Percentiles rank a stretch among this genome's conserved stretches.
These are phyloP conservation scores for Apolygus lucorum DNA, from an alignment of 1,140 invertebrate genomes.

Conservation along the genomic window DNA sequence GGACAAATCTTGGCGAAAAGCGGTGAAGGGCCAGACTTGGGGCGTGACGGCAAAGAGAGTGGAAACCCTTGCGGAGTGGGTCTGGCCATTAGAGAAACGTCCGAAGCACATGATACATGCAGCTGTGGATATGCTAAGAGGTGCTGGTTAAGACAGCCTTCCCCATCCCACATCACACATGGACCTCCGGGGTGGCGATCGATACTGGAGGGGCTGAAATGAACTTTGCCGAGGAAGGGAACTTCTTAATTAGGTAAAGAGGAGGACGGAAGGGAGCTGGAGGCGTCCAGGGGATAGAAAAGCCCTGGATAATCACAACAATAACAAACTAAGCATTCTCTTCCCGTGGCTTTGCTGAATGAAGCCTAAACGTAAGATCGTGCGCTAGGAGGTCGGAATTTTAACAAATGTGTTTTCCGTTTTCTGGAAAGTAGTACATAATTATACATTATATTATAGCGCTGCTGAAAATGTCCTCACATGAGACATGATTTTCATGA, in stretches of 20 bases:
- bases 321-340: too few species aligned
- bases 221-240: constrained; percentile 2
- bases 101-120: constrained; percentile 4
- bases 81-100: neutral
- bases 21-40: neutral
- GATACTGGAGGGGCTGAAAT: constrained; percentile 12
- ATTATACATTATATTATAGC: too few species aligned
- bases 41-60: neutral
- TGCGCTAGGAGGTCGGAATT: too few species aligned
- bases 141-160: constrained; percentile 1
- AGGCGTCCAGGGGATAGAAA: neutral
- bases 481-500: too few species aligned
- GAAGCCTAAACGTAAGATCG: too few species aligned
- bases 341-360: too few species aligned
- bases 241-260: constrained; percentile 7
- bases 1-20: neutral
- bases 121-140: neutral
- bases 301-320: neutral
- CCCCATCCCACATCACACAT: neutral
- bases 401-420: too few species aligned
- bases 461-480: too few species aligned
- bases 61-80: too few species aligned
- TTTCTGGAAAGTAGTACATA: too few species aligned
- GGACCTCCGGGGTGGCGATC: neutral
- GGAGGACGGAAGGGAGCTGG: neutral